Evolutionary conservation across 2,797 vertebrate species (phyloP).

Genomic region (Coracias cyanogaster): DNA sequence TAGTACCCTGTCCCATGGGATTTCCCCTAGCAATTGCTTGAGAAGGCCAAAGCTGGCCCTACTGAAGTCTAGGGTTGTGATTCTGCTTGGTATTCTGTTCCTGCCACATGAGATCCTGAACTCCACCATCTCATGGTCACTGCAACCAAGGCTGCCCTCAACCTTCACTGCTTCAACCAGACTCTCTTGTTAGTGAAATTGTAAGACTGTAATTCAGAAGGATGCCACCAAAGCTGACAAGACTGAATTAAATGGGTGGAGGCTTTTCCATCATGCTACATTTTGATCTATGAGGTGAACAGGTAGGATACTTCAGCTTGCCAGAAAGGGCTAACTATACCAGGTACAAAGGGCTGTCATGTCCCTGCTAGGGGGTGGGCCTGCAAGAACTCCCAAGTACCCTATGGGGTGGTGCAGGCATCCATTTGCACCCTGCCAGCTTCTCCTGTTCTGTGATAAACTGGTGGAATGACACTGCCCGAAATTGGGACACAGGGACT

Average conservation of each 20-base stretch:
- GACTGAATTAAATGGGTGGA: neutral
- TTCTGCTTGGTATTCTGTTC: too few species aligned
- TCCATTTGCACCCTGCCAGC: neutral
- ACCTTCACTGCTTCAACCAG: too few species aligned
- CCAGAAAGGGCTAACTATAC: neutral
- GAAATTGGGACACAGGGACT: neutral
- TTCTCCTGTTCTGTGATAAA: neutral
- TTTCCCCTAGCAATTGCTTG: too few species aligned
- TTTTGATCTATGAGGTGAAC: neutral
- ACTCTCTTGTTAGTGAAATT: too few species aligned
- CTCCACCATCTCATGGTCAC: too few species aligned
- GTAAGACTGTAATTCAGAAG: neutral
- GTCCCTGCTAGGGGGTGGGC: neutral
- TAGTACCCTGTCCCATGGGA: too few species aligned
- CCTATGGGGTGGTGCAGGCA: neutral
- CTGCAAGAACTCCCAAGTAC: neutral
- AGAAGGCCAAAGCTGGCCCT: too few species aligned
- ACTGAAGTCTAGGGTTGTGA: too few species aligned
- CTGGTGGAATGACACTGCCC: neutral
- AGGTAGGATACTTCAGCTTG: neutral
- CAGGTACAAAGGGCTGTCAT: neutral
- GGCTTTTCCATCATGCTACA: neutral
- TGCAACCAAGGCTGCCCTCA: too few species aligned
- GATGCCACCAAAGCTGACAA: neutral
- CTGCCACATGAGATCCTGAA: too few species aligned